Evolutionary conservation across 35 echinoderm and acorn worm species (phyloP).

Genomic region (Ophiothrix spiculata): DNA sequence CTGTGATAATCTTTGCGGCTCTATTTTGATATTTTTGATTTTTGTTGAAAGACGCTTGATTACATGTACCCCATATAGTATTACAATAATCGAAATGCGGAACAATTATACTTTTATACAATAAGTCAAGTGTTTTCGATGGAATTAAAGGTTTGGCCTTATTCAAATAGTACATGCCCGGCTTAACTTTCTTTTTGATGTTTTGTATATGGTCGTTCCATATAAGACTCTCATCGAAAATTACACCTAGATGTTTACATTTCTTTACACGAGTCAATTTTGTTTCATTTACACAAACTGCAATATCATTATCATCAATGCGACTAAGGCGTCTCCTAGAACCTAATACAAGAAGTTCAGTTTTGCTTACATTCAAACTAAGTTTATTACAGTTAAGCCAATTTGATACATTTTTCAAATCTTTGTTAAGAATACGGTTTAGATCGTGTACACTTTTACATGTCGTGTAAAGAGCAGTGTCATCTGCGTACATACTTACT

Average conservation of each 20-base stretch:
- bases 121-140: neutral
- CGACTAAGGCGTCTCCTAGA: neutral
- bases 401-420: neutral
- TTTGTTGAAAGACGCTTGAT: neutral
- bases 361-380: neutral
- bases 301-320: neutral
- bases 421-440: neutral
- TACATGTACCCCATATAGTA: neutral
- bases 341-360: neutral
- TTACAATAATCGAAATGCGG: neutral
- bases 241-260: neutral
- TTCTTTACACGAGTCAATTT: neutral
- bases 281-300: neutral
- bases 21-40: neutral
- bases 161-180: neutral
- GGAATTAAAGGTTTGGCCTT: neutral
- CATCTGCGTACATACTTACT: slow-evolving; percentile 1
- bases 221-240: neutral
- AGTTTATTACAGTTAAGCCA: neutral
- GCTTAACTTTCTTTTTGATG: too few species aligned
- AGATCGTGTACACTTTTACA: neutral
- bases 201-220: neutral
- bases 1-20: neutral
- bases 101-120: neutral
- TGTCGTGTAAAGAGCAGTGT: neutral